Evolutionary conservation across 2,888 invertebrate genomes (phyloP).

Genomic region (Drosophila austrosaltans): DNA sequence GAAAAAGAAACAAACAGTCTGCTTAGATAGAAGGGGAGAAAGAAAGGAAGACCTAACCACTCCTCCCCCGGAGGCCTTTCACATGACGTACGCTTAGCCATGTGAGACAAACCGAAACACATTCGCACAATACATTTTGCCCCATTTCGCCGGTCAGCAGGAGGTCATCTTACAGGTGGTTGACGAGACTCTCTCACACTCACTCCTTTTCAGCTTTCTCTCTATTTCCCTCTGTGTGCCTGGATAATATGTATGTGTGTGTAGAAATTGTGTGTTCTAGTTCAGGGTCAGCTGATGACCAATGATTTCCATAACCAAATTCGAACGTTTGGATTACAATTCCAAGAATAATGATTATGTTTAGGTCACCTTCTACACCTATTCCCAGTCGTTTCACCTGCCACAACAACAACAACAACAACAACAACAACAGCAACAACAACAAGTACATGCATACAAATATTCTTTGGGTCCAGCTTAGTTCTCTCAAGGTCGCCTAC

Average conservation of each 20-base stretch:
- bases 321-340: constrained; percentile 4
- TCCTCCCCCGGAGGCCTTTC: not conserved
- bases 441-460: not conserved
- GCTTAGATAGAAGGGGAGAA: no score
- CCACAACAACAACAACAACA: constrained; percentile 10
- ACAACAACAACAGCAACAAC: not conserved
- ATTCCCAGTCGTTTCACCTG: not conserved
- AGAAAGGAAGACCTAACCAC: not conserved
- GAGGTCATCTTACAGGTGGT: constrained; percentile 51
- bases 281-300: constrained; percentile 35
- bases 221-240: constrained; percentile 1
- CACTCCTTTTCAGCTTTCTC: not conserved
- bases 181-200: constrained; percentile 18
- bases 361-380: not conserved
- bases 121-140: constrained; percentile 6
- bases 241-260: not conserved
- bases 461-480: constrained; percentile 15
- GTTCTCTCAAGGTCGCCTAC: constrained; percentile 39
- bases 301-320: constrained; percentile 19
- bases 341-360: constrained; percentile 6
- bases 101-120: constrained; percentile 8
- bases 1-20: not conserved
- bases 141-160: constrained; percentile 18
- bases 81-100: constrained; percentile 14
- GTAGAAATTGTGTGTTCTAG: not conserved